Base-by-base conservation (phyloP, 2,888 invertebrate species). In the Scaptomyza caliginosa region DNA sequence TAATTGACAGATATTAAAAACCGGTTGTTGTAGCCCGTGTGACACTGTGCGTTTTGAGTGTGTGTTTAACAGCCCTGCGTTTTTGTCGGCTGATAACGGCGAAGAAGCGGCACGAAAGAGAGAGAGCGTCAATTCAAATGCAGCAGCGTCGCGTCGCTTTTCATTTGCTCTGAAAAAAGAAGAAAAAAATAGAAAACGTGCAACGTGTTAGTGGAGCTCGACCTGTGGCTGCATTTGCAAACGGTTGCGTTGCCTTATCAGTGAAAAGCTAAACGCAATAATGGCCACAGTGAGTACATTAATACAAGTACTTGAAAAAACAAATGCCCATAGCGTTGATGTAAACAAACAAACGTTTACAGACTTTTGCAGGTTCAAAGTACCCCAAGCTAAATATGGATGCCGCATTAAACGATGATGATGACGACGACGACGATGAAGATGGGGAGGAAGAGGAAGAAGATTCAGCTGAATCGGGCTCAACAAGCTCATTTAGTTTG, bases 401-500 rank as follows among this genome's bases (percentile, higher is more conserved):
- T 26, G 52, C 32, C 4, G 60, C 2, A 17, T 46, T 21, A 8
- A 42, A 56, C 5, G 58, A 54, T 4, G 52, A 45, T n/a, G 48
- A 52, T 2, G 67, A 46, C 1, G 77, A 63, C 7, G 76, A 67
- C 0, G 75, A 75, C 16, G 74, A 71, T 1, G 73, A n/a, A n/a
- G n/a, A 71, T 36, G 88, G 66, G 6, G 77, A 74, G 2, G 78
- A 74, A 4, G 83, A 71, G 4, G 88, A 67, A 2, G 88, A 80
- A 10, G 79, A 76, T 3, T 77, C 80, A 11, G 72, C 67, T 3
- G 86, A 85, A 48, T 68, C 75, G 21, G 82, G 83, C 23, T 88
- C 90, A 2, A 89, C 80, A 4, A 86, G 89, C 1, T 89, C 90
- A 4, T 90, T 90, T 57, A 90, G 90, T 60, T 58, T 90, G 48